Conservation (phyloP, 2,113 vertebrate genomes). For the Arvicanthis niloticus region DNA sequence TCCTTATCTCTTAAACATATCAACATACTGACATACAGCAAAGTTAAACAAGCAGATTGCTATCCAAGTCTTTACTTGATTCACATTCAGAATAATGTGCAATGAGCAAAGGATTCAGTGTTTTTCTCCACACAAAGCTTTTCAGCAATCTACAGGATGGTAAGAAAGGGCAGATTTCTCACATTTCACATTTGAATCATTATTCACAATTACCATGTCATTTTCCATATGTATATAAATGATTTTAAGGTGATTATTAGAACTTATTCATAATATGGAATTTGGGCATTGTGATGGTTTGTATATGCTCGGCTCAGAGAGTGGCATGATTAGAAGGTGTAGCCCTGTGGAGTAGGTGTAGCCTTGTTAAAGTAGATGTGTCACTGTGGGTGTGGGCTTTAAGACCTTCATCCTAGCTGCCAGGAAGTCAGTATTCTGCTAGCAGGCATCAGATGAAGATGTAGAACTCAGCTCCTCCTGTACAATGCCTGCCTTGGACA, state of each 20-base stretch:
- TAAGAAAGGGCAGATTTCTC: background rate
- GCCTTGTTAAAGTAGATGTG: too few species aligned
- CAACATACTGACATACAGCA: background rate
- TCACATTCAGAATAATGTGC: background rate
- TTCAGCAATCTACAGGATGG: background rate
- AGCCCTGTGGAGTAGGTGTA: too few species aligned
- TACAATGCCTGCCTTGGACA: too few species aligned
- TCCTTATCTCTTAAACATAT: background rate
- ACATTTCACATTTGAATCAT: background rate
- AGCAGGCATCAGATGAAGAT: too few species aligned
- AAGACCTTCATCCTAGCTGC: too few species aligned
- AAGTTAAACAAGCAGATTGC: background rate
- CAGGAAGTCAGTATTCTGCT: too few species aligned
- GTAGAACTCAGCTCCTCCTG: too few species aligned
- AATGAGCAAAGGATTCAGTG: background rate
- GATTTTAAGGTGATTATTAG: slow-evolving; percentile 5
- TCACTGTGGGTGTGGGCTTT: too few species aligned
- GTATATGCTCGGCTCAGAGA: too few species aligned
- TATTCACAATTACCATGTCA: background rate
- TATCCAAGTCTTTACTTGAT: background rate
- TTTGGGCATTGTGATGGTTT: background rate
- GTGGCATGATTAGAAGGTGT: too few species aligned
- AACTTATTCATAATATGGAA: background rate
- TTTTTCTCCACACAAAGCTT: background rate
- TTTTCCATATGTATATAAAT: background rate